Conservation (phyloP, 1,140 invertebrate genomes). For the Caerostris darwini region DNA sequence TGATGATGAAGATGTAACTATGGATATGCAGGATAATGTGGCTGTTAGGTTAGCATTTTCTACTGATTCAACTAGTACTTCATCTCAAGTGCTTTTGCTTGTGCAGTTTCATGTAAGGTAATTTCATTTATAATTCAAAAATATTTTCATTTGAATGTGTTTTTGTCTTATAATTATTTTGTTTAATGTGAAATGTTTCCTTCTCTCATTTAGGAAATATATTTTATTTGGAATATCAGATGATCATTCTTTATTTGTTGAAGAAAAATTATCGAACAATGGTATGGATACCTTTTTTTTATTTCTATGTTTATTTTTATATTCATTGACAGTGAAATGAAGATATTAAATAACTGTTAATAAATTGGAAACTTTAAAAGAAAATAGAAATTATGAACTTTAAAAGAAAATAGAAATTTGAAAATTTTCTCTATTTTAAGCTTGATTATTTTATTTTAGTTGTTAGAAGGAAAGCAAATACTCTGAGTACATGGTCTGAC, state of each 20-base stretch:
- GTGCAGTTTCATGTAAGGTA: conserved; percentile 73
- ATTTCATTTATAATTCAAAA: not conserved
- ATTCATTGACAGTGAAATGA: not conserved
- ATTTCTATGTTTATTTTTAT: not conserved
- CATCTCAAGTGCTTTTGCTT: conserved; percentile 72
- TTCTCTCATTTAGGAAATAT: conserved; percentile 70
- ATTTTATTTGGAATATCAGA: conserved; percentile 68
- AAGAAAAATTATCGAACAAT: conserved; percentile 58
- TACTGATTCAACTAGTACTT: conserved; percentile 85
- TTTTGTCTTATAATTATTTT: not conserved
- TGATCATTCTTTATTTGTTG: conserved; percentile 61
- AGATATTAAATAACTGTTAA: not conserved
- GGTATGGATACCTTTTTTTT: not conserved
- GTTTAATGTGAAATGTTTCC: not conserved
- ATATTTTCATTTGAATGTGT: not conserved
- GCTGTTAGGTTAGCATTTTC: conserved; percentile 85
- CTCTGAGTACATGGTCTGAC: conserved; percentile 81
- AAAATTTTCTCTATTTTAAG: not conserved
- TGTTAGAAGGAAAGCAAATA: conserved; percentile 70
- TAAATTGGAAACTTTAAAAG: not conserved
- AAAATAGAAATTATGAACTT: not conserved
- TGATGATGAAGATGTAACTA: conserved; percentile 33
- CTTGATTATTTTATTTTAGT: conserved; percentile 73
- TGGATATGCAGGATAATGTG: conserved; percentile 84
- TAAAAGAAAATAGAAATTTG: not conserved